These are phyloP conservation scores for Tenthredo mesomela DNA, from an alignment of 2,888 invertebrate species.

Conservation along the genomic window DNA sequence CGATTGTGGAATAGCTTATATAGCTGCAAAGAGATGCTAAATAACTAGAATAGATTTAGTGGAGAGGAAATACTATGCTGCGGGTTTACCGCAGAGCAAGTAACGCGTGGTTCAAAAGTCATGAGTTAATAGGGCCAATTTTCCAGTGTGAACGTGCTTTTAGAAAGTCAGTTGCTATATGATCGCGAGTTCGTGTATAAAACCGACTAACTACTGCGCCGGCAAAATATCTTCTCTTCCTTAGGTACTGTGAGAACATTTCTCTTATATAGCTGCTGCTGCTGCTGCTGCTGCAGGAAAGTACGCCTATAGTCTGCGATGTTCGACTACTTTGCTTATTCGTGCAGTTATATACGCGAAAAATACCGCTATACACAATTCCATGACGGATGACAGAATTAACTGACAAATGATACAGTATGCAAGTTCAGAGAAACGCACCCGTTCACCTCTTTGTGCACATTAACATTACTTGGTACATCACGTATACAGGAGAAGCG, in stretches of 20 bases:
- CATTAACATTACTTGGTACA: neutral
- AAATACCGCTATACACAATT: slow-evolving; percentile 39
- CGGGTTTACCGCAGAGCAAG: slow-evolving; percentile 3
- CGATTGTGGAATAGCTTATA: neutral
- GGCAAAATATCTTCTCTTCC: slow-evolving; percentile 33
- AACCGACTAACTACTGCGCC: slow-evolving; percentile 10
- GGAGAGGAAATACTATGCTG: slow-evolving; percentile 26
- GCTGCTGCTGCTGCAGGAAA: slow-evolving; percentile 12
- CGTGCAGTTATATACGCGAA: neutral
- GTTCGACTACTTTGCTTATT: neutral
- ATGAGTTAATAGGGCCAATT: slow-evolving; percentile 48
- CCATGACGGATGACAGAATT: neutral
- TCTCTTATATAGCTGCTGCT: no score
- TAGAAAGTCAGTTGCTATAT: slow-evolving; percentile 46
- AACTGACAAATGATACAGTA: neutral
- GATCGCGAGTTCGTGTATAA: slow-evolving; percentile 34
- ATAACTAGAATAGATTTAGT: slow-evolving; percentile 9
- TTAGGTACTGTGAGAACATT: slow-evolving; percentile 37
- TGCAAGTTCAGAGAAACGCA: neutral
- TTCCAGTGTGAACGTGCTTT: slow-evolving; percentile 49
- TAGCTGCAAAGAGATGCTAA: neutral
- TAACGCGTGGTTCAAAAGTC: slow-evolving; percentile 49
- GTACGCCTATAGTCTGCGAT: slow-evolving; percentile 10
- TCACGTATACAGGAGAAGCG: neutral
- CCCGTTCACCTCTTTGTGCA: slow-evolving; percentile 1